phyloP scores from a whole-genome alignment of 1,140 invertebrate species.

The honey bee (Apis mellifera) region Amel_HAv3.1 CM009940.2:2711501-2712000 shows the following conservation, averaged over 20 bases:
- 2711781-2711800: not conserved
- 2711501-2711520: not conserved
- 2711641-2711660: not conserved
- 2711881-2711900: not conserved
- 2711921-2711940: not conserved
- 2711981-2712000: conserved; percentile 11
- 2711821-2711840: conserved; percentile 28
- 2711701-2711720: conserved; percentile 24
- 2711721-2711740: not conserved
- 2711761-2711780: conserved; percentile 16
- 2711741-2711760: not conserved
- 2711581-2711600: fast-evolving
- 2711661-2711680: conserved; percentile 20
- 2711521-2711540: no score
- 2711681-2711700: not conserved
- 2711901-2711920: not conserved
- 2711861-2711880: not conserved
- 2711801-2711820: not conserved
- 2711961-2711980: conserved; percentile 34
- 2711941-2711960: not conserved
- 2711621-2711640: not conserved
- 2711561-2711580: not conserved
- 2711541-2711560: no score
- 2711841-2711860: conserved; percentile 20
- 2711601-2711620: not conserved